Evolutionary conservation across 2,888 invertebrate species (phyloP), one percentile per base, ranked within the genome.

Genomic region (Eilema griseolum): DNA sequence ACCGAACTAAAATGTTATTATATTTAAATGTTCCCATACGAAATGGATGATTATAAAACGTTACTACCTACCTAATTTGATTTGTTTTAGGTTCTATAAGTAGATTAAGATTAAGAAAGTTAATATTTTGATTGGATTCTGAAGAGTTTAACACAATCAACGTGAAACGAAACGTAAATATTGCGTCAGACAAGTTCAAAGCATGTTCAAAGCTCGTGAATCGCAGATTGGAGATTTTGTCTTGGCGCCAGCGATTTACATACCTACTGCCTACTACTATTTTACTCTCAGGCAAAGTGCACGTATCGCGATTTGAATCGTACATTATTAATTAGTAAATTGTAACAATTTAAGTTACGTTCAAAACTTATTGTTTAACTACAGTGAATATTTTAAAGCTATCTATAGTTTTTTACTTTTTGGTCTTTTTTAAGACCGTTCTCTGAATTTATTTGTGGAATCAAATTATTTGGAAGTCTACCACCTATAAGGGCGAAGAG

Each of bases 391-490:
- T 61, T 73, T 74, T 73, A 67, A 67, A 57, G 61, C 76, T 77
- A 75, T 73, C 73, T 72, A 77, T 60, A 57, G 69, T 76, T 80
- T 70, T 80, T 72, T 70, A n/a, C n/a, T 72, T 46, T 78, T 79
- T 82, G 92, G 93, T 93, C 92, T 93, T 89, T 61, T 83, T 72
- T 83, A 88, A 91, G 92, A 88, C 93, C 90, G 74, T 82, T 83
- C 83, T 69, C 73, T 71, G 72, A 65, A 62, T 72, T 81, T 82
- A 80, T 60, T 72, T 76, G 70, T 71, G 68, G 33, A 70, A 74
- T 75, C 67, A 70, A 71, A 74, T 20, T 60, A 70, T 66, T 65
- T 70, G 60, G 59, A 57, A 68, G 67, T 72, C 23, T 67, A 69
- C 74, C 73, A 72, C 70, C 60, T 71, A 81, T 80, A 67, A 77